Evolutionary conservation across 2,797 vertebrate species (phyloP).

Genomic region (Enteromius thamalakanensis): DNA sequence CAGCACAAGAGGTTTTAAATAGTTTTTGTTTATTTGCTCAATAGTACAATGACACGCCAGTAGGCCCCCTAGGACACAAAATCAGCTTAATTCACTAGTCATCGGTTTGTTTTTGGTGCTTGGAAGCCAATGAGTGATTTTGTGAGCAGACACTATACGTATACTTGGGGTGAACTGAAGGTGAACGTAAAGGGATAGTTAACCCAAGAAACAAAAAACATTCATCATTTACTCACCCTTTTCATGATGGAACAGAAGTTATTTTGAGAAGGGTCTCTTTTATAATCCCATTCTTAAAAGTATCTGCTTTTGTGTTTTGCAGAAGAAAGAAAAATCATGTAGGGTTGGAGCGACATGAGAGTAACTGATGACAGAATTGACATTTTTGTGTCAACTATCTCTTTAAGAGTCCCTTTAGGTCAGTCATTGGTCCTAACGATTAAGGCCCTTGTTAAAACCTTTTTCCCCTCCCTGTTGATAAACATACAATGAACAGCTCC

Average conservation of each 20-base stretch:
- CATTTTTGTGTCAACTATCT: neutral
- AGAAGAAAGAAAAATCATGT: neutral
- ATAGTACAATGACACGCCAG: slow-evolving; percentile 45
- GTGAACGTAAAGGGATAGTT: neutral
- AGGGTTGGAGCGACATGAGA: neutral
- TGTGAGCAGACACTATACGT: slow-evolving; percentile 32
- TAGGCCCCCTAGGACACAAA: slow-evolving; percentile 42
- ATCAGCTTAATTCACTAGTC: slow-evolving; percentile 59
- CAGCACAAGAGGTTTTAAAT: slow-evolving; percentile 32
- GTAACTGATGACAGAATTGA: neutral
- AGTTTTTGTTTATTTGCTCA: slow-evolving; percentile 54
- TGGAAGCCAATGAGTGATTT: slow-evolving; percentile 47
- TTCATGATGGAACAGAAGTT: neutral
- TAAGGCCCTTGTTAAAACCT: slow-evolving; percentile 25
- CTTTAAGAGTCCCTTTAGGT: slow-evolving; percentile 19
- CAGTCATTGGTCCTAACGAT: slow-evolving; percentile 17
- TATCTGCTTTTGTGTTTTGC: neutral
- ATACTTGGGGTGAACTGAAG: slow-evolving; percentile 28
- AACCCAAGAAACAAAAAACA: neutral
- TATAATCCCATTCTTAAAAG: neutral
- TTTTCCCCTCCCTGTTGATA: slow-evolving; percentile 32
- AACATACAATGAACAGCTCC: slow-evolving; percentile 41
- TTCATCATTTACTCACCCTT: too few species aligned
- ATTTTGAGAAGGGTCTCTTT: neutral
- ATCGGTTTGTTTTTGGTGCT: slow-evolving; percentile 49